Percentiles rank a stretch among this genome's conserved stretches.
Conservation (phyloP, 2,113 vertebrate genomes). For the Oenanthe oenanthe region DNA sequence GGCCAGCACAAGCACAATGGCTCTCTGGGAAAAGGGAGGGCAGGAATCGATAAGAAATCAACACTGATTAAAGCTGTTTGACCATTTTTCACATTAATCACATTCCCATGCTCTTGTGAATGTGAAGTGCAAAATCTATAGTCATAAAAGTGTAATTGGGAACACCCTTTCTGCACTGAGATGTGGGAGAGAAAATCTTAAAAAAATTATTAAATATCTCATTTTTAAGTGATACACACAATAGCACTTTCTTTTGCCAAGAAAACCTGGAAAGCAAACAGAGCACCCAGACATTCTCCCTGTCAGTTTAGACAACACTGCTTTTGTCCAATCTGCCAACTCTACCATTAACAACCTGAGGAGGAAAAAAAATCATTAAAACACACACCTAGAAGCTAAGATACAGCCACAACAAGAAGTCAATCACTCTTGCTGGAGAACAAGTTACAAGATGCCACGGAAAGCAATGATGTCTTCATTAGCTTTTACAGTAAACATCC, state of each 20-base stretch:
- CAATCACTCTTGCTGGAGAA: constrained; percentile 6
- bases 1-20: neutral
- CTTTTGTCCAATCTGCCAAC: neutral
- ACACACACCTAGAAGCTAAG: constrained; percentile 13
- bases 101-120: constrained; percentile 39
- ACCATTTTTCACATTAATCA: constrained; percentile 72
- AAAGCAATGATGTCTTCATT: constrained; percentile 62
- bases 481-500: constrained; percentile 49
- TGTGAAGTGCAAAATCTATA: constrained; percentile 55
- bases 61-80: constrained; percentile 69
- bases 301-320: neutral
- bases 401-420: neutral
- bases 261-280: neutral
- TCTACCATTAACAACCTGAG: neutral
- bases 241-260: neutral
- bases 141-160: constrained; percentile 57
- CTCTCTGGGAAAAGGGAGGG: neutral
- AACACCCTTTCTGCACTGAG: neutral
- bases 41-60: constrained; percentile 60
- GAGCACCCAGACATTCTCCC: neutral
- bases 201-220: neutral
- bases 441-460: neutral
- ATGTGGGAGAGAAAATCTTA: neutral
- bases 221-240: constrained; percentile 1
- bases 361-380: constrained; percentile 23